Conservation (phyloP, 2,888 invertebrate species). For the Rhimphoctona megacephalus region DNA sequence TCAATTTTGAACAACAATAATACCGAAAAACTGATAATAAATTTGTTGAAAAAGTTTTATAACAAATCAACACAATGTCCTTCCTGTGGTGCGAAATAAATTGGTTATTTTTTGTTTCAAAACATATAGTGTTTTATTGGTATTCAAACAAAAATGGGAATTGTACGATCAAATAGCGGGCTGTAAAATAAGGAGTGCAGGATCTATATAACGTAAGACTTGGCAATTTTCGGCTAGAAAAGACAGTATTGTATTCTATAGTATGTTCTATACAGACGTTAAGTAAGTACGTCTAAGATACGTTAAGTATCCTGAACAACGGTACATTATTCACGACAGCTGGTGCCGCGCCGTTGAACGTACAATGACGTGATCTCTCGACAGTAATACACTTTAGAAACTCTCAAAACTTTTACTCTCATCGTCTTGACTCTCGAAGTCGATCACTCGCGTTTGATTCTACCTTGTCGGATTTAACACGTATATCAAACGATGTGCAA, state of each 20-base stretch:
- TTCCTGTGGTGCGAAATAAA: neutral
- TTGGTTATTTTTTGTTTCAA: neutral
- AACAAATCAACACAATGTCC: neutral
- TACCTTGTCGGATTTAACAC: neutral
- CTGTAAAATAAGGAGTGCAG: neutral
- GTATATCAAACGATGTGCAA: neutral
- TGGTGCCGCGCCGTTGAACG: constrained; percentile 19
- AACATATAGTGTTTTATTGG: neutral
- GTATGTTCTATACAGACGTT: neutral
- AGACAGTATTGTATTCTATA: neutral
- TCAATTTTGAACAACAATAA: neutral
- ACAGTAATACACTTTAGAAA: constrained; percentile 12
- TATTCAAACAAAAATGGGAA: neutral
- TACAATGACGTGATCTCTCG: constrained; percentile 21
- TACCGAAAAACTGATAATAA: neutral
- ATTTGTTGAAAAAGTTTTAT: neutral
- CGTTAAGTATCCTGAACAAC: constrained; percentile 10
- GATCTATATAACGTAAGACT: neutral
- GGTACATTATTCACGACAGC: constrained; percentile 22
- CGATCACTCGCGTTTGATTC: neutral
- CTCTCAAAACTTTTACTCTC: constrained; percentile 56
- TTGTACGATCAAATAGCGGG: neutral
- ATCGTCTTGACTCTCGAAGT: constrained; percentile 28
- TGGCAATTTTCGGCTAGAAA: neutral
- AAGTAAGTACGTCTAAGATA: too few species aligned